Conservation (phyloP, 2,888 invertebrate genomes). For the Mythimna impura region DNA sequence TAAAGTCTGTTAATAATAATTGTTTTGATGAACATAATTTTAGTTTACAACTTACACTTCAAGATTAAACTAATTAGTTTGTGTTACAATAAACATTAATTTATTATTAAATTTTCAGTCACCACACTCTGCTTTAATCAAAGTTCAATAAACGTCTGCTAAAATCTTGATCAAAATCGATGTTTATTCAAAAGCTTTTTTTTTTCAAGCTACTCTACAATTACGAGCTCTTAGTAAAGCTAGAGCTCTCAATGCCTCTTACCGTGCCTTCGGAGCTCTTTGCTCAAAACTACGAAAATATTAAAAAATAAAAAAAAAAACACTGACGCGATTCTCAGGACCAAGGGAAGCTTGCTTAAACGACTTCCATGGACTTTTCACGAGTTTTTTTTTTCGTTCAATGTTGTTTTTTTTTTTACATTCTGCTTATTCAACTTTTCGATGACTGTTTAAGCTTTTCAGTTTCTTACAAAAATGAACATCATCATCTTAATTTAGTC, state of each 20-base stretch:
- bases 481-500: no score
- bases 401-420: conserved; percentile 15
- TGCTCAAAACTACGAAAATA: conserved; percentile 67
- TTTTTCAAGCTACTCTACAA: conserved; percentile 44
- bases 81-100: no score
- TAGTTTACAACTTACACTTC: no score
- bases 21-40: no score
- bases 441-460: conserved; percentile 25
- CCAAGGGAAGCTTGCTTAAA: conserved; percentile 65
- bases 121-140: neutral
- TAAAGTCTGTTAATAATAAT: no score
- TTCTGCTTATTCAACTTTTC: conserved; percentile 40
- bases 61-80: no score
- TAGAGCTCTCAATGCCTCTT: conserved; percentile 66
- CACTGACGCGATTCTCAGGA: conserved; percentile 55
- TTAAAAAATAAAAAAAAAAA: conserved; percentile 57
- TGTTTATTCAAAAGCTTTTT: conserved; percentile 32
- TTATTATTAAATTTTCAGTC: no score
- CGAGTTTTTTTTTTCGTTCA: conserved; percentile 39
- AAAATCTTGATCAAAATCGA: conserved; percentile 30
- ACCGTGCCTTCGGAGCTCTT: conserved; percentile 61
- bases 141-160: conserved; percentile 6
- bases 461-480: no score
- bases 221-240: conserved; percentile 64
- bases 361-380: conserved; percentile 56